A percentile compares a stretch with the other conserved stretches of the same genome.
Conservation (phyloP, 2,797 vertebrate genomes). For the Vireo griseus region DNA sequence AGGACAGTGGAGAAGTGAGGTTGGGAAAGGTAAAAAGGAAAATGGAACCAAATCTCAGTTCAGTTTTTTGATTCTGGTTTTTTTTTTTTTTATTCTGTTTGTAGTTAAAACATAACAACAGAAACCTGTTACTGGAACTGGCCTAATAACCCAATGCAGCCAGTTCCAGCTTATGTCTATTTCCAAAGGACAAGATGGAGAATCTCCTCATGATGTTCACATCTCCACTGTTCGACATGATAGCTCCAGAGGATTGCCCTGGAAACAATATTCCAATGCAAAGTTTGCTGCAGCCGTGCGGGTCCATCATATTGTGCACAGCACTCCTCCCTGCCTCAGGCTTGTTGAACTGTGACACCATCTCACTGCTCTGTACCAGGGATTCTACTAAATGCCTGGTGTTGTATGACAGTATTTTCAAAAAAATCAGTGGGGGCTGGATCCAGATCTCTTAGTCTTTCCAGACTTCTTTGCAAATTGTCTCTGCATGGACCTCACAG, state of each 20-base stretch:
- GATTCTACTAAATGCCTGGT: fast-evolving
- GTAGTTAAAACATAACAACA: not conserved
- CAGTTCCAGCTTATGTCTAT: not conserved
- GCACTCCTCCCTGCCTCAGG: not conserved
- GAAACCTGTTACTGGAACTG: not conserved
- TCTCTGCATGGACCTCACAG: not conserved
- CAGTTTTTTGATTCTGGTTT: not conserved
- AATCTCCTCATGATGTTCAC: not conserved
- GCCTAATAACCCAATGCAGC: not conserved
- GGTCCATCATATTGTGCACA: not conserved
- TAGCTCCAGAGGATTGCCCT: not conserved
- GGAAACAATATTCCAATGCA: not conserved
- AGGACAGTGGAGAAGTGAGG: not conserved
- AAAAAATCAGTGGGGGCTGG: not conserved
- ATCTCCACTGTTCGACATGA: not conserved
- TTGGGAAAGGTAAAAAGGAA: not conserved
- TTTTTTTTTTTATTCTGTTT: too few relatives aligned
- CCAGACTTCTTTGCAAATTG: not conserved
- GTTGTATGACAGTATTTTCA: not conserved
- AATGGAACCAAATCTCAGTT: not conserved
- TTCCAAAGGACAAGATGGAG: not conserved
- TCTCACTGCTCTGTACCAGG: not conserved
- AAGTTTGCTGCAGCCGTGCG: not conserved
- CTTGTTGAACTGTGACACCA: not conserved
- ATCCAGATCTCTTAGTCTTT: not conserved